These are phyloP conservation scores for Paramuricea clavata DNA, from an alignment of 92 coral and sea anemone genomes.

Conservation along the genomic window DNA sequence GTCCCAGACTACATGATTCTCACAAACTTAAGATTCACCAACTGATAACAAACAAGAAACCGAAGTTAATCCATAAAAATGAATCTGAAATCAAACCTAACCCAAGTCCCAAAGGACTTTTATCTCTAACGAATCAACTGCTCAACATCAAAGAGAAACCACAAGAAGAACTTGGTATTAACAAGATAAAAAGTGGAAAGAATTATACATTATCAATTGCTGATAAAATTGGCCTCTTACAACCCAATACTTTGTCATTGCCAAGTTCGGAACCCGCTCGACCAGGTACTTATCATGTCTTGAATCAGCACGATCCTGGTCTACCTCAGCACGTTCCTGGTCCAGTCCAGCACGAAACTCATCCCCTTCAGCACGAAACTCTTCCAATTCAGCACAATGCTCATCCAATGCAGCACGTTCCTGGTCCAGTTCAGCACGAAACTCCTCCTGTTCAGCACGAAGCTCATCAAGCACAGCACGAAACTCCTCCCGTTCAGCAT, in stretches of 20 bases:
- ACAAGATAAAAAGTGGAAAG: neutral
- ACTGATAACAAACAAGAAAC: neutral
- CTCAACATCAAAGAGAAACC: constrained; percentile 5
- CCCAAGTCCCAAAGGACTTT: neutral
- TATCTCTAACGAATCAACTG: neutral
- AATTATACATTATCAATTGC: neutral
- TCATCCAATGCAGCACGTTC: neutral
- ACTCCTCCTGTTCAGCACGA: neutral
- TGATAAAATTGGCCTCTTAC: constrained; percentile 8
- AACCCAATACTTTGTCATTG: neutral
- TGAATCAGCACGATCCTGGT: constrained; percentile 1
- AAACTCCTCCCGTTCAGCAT: too few species aligned
- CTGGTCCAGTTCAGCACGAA: neutral
- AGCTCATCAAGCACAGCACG: neutral
- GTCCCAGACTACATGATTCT: neutral
- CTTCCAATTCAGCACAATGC: neutral
- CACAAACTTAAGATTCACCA: neutral
- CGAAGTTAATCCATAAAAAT: neutral
- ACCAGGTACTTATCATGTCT: constrained; percentile 11
- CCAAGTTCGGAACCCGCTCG: neutral
- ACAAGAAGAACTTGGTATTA: neutral
- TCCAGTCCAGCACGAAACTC: neutral
- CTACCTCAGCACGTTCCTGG: neutral
- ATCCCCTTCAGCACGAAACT: neutral
- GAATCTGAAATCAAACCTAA: neutral